Evolutionary conservation across 1,140 invertebrate genomes (phyloP).

Genomic region (Monochamus saltuarius): DNA sequence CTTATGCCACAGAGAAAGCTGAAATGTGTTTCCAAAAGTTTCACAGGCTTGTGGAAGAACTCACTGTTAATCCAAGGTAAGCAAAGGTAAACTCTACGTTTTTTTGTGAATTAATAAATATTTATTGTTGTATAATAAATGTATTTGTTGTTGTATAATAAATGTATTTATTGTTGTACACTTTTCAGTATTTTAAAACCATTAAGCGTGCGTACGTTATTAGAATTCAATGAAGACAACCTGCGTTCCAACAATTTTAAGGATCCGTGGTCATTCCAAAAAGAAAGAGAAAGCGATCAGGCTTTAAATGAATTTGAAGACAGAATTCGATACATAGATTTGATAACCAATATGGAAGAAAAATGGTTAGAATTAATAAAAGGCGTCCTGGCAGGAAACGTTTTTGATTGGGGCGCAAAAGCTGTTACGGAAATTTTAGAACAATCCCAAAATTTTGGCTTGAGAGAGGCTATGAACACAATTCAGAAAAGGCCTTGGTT

Average conservation of each 20-base stretch:
- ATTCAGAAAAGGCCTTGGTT: constrained; percentile 86
- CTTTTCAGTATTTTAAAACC: constrained; percentile 68
- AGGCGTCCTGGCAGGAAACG: constrained; percentile 74
- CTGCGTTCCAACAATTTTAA: constrained; percentile 89
- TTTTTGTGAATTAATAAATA: constrained; percentile 2
- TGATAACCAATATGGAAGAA: constrained; percentile 53
- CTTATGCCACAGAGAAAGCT: constrained; percentile 75
- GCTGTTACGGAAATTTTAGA: constrained; percentile 84
- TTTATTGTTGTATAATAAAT: too few relatives aligned
- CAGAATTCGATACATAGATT: constrained; percentile 61
- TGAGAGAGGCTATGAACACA: constrained; percentile 75
- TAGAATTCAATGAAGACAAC: constrained; percentile 91
- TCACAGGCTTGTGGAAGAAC: constrained; percentile 73
- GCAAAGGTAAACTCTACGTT: constrained; percentile 45
- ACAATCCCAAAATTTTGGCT: constrained; percentile 68
- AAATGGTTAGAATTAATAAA: constrained; percentile 63
- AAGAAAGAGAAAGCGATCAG: constrained; percentile 61
- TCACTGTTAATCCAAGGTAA: constrained; percentile 80
- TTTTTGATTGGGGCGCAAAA: constrained; percentile 96
- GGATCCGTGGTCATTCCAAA: constrained; percentile 84
- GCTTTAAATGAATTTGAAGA: constrained; percentile 57
- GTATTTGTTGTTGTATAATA: background rate
- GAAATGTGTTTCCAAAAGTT: constrained; percentile 83
- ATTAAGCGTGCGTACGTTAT: constrained; percentile 81
- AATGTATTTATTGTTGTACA: background rate